phyloP scores from a whole-genome alignment of 2,113 vertebrate species.

The Pseudorasbora parva region DNA sequence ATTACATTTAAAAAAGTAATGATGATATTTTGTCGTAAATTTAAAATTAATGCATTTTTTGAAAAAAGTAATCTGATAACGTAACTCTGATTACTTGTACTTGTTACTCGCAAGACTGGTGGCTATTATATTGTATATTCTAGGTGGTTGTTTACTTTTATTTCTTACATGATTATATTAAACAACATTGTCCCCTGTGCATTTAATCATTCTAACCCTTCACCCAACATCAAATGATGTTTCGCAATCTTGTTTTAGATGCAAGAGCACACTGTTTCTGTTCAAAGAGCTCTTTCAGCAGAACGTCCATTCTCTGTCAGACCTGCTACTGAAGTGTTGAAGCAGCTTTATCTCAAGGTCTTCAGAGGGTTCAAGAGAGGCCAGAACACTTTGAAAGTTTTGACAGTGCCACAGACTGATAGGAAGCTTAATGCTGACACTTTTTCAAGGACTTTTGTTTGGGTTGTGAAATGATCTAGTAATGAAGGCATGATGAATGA shows the following conservation, averaged over 20 bases:
- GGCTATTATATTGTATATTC: neutral
- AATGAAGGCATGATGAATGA: neutral
- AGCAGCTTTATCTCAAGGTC: conserved; percentile 11
- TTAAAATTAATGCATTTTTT: too few relatives aligned
- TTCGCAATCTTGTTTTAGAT: neutral
- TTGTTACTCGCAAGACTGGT: too few relatives aligned
- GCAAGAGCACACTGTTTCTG: conserved; percentile 14
- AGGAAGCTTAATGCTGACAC: neutral
- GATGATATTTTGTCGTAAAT: too few relatives aligned
- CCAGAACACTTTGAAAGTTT: neutral
- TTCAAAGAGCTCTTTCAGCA: conserved; percentile 3
- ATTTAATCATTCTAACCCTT: neutral
- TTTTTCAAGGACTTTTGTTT: conserved; percentile 13
- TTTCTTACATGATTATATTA: neutral
- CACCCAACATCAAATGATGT: neutral
- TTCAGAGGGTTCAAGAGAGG: neutral
- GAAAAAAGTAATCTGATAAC: too few relatives aligned
- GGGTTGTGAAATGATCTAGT: conserved; percentile 16
- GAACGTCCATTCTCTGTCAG: neutral
- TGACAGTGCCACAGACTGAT: neutral
- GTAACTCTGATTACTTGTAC: too few relatives aligned
- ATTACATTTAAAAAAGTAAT: too few relatives aligned
- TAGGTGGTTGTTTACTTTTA: neutral
- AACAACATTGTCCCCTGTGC: neutral
- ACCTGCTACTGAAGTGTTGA: neutral